Percentiles rank a stretch among this genome's conserved stretches.
phyloP scores from a whole-genome alignment of 2,113 vertebrate species.

The Pygoscelis adeliae region DNA sequence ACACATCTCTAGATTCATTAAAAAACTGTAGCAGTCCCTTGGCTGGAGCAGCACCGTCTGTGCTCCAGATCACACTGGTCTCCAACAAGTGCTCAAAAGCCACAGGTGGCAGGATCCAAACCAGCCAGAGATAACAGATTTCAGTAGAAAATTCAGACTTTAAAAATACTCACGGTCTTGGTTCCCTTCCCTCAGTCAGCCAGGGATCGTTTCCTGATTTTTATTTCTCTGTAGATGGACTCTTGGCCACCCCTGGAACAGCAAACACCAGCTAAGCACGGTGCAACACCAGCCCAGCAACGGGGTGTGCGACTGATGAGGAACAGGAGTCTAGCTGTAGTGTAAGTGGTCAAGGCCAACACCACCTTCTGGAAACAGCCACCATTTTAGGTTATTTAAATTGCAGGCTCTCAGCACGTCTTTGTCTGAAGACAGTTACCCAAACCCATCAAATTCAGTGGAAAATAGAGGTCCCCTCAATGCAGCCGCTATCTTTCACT shows the following conservation, averaged over 20 bases:
- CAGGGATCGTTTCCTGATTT: not conserved
- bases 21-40: not conserved
- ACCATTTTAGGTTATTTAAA: not conserved
- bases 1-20: not conserved
- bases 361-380: not conserved
- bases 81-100: not conserved
- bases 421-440: not conserved
- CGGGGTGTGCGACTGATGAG: accelerated
- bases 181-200: not conserved
- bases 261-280: not conserved
- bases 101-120: not conserved
- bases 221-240: not conserved
- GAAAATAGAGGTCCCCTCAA: not conserved
- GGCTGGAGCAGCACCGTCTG: not conserved
- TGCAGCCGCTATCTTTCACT: not conserved
- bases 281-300: not conserved
- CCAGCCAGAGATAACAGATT: not conserved
- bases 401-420: not conserved
- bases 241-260: not conserved
- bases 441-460: not conserved
- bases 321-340: not conserved
- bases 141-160: not conserved
- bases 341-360: not conserved
- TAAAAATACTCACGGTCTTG: not conserved
- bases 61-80: not conserved